phyloP scores from a whole-genome alignment of 2,888 invertebrate species.

The Cephalotes varians region DNA sequence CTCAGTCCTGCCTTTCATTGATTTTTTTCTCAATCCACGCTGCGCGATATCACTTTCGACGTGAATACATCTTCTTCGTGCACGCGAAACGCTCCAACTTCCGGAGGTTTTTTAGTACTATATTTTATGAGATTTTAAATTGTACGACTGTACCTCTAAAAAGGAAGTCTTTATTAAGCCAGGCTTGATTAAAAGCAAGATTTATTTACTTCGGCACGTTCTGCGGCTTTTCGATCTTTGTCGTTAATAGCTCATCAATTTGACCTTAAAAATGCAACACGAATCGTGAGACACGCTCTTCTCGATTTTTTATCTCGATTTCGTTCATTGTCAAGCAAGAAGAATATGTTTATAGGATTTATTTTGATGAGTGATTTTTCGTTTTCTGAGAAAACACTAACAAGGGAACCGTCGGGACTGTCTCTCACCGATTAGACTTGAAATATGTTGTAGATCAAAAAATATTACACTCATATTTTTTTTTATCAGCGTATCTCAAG shows the following conservation, averaged over 20 bases:
- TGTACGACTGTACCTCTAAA: background rate
- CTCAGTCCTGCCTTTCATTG: slow-evolving; percentile 31
- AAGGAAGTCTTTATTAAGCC: background rate
- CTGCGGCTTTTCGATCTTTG: background rate
- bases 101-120: background rate
- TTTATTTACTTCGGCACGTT: background rate
- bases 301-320: background rate
- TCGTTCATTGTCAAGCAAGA: background rate
- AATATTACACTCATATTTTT: no score
- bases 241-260: background rate
- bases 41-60: background rate
- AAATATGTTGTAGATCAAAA: no score
- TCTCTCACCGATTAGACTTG: no score
- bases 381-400: slow-evolving; percentile 12
- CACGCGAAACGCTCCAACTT: background rate
- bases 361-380: slow-evolving; percentile 11
- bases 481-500: no score
- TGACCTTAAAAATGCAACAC: background rate
- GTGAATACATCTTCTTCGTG: background rate
- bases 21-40: slow-evolving; percentile 3
- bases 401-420: no score
- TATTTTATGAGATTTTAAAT: background rate
- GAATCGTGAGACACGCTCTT: background rate
- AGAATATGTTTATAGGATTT: background rate
- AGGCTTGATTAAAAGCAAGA: slow-evolving; percentile 6